A percentile compares a stretch with the other conserved stretches of the same genome.
Conservation (phyloP, 2,797 vertebrate genomes). For the Neomorphus geoffroyi region DNA sequence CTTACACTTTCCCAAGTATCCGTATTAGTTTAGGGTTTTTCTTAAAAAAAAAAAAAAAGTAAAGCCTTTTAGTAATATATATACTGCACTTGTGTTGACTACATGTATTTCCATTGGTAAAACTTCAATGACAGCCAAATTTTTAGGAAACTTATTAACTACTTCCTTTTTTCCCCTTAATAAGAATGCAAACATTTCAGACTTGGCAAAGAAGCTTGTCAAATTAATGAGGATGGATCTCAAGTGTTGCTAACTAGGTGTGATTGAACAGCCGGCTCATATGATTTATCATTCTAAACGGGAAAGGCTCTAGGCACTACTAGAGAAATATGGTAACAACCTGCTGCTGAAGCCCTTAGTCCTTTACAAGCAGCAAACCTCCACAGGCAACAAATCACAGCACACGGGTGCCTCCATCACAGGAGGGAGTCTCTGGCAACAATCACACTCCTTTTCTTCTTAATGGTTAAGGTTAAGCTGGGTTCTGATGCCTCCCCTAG, state of each 20-base stretch:
- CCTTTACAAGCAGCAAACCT: not conserved
- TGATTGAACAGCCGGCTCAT: not conserved
- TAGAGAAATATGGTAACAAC: not conserved
- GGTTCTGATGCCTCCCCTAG: not conserved
- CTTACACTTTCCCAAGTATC: not conserved
- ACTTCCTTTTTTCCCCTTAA: not conserved
- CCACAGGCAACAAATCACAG: not conserved
- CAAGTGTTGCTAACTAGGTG: not conserved
- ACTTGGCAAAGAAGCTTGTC: not conserved
- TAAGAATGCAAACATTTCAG: not conserved
- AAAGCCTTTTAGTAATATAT: not conserved
- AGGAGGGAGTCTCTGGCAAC: not conserved
- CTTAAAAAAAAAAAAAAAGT: not conserved
- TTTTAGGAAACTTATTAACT: not conserved
- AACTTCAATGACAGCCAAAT: not conserved
- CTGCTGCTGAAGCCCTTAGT: not conserved
- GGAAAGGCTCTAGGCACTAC: not conserved
- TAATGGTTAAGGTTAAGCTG: not conserved
- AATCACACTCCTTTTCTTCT: not conserved
- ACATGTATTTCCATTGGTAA: not conserved
- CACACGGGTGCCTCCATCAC: not conserved
- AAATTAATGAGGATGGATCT: not conserved
- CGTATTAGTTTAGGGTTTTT: not conserved
- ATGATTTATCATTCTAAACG: not conserved
- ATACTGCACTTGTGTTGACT: not conserved